These are phyloP conservation scores for Acipenser transmontanus DNA, from an alignment of 2,797 vertebrate genomes.

Conservation along the genomic window DNA sequence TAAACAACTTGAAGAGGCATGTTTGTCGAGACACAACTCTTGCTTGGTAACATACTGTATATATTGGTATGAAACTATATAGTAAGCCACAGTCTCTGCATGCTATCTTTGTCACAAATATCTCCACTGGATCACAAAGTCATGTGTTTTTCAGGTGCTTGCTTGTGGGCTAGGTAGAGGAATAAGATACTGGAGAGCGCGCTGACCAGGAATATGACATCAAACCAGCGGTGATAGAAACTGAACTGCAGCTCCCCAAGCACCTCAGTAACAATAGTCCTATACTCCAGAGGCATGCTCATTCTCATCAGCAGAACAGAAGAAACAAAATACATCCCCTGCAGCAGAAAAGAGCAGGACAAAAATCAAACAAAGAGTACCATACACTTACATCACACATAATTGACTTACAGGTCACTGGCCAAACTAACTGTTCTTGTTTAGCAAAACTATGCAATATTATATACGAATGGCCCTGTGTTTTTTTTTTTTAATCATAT, in stretches of 20 bases:
- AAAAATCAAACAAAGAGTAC: background rate
- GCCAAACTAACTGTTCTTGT: no score
- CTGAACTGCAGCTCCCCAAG: slow-evolving; percentile 96
- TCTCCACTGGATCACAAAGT: slow-evolving; percentile 44
- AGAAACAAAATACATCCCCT: slow-evolving; percentile 98
- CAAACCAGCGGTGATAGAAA: slow-evolving; percentile 98
- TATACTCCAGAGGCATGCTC: slow-evolving; percentile 96
- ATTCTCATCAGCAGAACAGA: slow-evolving; percentile 94
- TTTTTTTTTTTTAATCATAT: no score
- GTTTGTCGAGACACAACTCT: no score
- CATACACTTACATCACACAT: no score
- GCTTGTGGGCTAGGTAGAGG: slow-evolving; percentile 95
- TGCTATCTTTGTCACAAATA: slow-evolving; percentile 7
- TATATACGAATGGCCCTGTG: no score
- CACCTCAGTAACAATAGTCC: slow-evolving; percentile 89
- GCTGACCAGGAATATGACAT: slow-evolving; percentile 97
- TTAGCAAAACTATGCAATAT: no score
- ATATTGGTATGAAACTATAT: background rate
- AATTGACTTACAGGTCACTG: no score
- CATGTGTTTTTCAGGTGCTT: slow-evolving; percentile 96
- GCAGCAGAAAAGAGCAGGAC: slow-evolving; percentile 9
- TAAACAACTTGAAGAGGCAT: no score
- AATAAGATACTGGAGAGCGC: slow-evolving; percentile 97
- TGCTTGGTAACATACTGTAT: background rate
- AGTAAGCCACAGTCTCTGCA: slow-evolving; percentile 5